Evolutionary conservation across 2,797 vertebrate species (phyloP), one percentile per base, ranked within the genome.

Genomic region (Tadarida brasiliensis): DNA sequence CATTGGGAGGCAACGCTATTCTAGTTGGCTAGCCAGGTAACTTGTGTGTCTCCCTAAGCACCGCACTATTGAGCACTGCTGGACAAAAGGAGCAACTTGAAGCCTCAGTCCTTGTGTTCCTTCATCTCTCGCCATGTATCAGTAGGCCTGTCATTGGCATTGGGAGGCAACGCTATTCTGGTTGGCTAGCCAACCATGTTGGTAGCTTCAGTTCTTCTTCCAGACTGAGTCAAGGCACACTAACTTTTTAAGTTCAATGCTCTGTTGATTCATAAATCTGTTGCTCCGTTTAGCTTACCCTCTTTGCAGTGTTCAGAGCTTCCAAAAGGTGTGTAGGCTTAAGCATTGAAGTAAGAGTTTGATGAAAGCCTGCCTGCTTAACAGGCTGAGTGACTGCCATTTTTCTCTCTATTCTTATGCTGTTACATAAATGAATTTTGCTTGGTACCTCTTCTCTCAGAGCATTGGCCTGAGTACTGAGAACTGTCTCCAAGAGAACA

Each of bases 311-410:
- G 30, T 71, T 91, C 76, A 87, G 22, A 92, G 54, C 33, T 86
- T 70, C 92, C 86, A 68, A 85, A 80, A 59, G 63, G 81, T 49
- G 4, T 81, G 28, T 91, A 84, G 61, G 24, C 77, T 74, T 89
- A 86, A 86, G 19, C 16, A 5, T 90, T 94, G 92, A 77, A 87
- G 24, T 94, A 84, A 90, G 56, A 77, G 61, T 90, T 77, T 94
- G 83, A 77, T 87, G 47, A 83, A 87, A 83, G 63, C 35, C 39
- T 93, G 11, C 63, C 49, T 91, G 82, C 28, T 61, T 24, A 28
- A 44, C 83, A 84, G 56, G 51, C 73, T 86, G 74, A 83, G 30
- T 91, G 70, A 76, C 61, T 83, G 56, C 76, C 76, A 22, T 88
- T 84, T 87, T 80, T 51, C 65, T 54, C 44, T 56, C 15, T 51